Base-by-base conservation (phyloP, 2,888 invertebrate species). In the Noctua fimbriata region DNA sequence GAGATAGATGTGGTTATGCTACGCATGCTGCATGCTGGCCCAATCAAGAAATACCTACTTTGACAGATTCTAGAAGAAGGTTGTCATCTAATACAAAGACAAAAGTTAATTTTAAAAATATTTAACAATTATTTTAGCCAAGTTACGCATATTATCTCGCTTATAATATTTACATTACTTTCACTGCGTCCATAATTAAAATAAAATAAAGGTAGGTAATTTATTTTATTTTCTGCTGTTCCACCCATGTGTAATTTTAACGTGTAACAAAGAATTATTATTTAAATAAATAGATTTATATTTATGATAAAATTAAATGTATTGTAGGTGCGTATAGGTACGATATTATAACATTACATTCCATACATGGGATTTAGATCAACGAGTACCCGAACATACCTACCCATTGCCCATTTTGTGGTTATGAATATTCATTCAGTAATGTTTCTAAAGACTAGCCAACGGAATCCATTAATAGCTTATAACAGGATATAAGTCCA, bases 191-290 rank as follows among this genome's bases (percentile, higher is more conserved):
- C 14, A 70, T 88, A 88, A 87, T 87, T 44, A 28, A 76, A 79
- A 78, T 84, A 65, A 89, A 87, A 88, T 87, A 89, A 70, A 84
- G 41, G 69, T 18, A 84, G 41, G 69, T 18, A 58, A 28, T 82
- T 63, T 75, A 83, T 75, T 84, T 87, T 79, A 70, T 75, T 83
- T 75, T 18, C 10, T 24, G 24, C 70, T 36, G 55, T 74, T 82
- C 63, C 58, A 76, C 5, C 0, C 16, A 28, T 24, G 67, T 65
- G 71, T 28, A 67, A 73, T 73, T 70, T 47, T 2, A 63, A 75
- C 66, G n/a, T 67, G 18, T 47, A 83, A 67, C 36, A 24, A 67
- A 41, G 67, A 12, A 44, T 41, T 73, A 12, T 32, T 16, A 16
- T 55, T 16, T 24, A 24, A 18, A 18, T 3, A 32, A 52, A 28